Evolutionary conservation across 2,113 vertebrate species (phyloP), one percentile per base, ranked within the genome.

Genomic region (Helogale parvula): DNA sequence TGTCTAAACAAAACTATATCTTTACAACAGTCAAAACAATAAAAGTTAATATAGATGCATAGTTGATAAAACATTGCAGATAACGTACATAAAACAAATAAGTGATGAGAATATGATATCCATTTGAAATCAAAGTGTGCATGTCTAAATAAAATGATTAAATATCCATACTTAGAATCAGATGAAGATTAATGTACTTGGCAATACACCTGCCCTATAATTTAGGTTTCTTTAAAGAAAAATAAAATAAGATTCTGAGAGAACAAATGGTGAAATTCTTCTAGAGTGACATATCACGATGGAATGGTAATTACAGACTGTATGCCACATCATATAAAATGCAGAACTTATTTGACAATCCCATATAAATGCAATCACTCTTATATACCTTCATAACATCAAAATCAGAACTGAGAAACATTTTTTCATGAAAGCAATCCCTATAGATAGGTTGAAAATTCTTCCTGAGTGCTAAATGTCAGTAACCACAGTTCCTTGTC

Each of bases 381-480:
- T 69, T 52, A 63, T 94, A 92, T 52, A 89, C 19, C 3, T 96
- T 77, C 88, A 12, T 69, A 94, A 93, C 15, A 77, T 93, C 91
- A 97, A 96, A 97, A 96, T 96, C 33, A 96, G 93, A 82, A 95
- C 19, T 45, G 77, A 72, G 95, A 97, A 97, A 45, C 4, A 12
- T 85, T 97, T 97, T 97, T 66, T 81, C 7, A 65, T 69, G 21
- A 57, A 74, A 85, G 2, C 68, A 76, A 45, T 84, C 80, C 33
- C n/a, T 66, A 63, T 27, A 98, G 89, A 83, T 19, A 66, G 68
- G 81, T 66, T 94, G 93, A 96, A 98, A 94, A 96, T 83, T 94
- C 93, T 98, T 25, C 50, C 50, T 72, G 93, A 95, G 69, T 98
- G 97, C 63, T 97, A 96, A 98, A 98, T 97, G 79, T 95, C 95